Conservation (phyloP, 2,113 vertebrate species). For the Butorides virescens region DNA sequence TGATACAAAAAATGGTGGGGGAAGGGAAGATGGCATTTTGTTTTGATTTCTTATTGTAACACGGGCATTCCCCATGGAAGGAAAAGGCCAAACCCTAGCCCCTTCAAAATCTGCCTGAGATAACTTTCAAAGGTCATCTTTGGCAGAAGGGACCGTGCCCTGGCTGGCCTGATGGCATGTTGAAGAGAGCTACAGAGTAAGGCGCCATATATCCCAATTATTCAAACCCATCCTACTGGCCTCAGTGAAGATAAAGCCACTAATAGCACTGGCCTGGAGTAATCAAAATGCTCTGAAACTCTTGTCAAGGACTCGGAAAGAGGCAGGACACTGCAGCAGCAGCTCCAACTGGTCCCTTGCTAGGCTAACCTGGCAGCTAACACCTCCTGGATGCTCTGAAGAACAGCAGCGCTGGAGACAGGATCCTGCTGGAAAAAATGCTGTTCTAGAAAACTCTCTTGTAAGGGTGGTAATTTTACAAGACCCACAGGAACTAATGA, state of each 20-base stretch:
- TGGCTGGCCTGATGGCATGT: not conserved
- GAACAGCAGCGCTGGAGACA: not conserved
- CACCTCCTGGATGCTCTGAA: not conserved
- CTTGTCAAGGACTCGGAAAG: not conserved
- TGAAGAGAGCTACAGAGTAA: not conserved
- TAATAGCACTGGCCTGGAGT: not conserved
- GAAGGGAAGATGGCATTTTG: not conserved
- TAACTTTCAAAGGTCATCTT: not conserved
- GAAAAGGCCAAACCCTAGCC: not conserved
- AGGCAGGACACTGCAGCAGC: not conserved
- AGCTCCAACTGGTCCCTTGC: not conserved
- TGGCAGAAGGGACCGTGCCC: not conserved
- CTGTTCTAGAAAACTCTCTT: not conserved
- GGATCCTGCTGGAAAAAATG: not conserved
- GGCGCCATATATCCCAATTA: fast-evolving
- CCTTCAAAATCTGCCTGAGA: not conserved
- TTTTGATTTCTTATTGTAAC: conserved; percentile 1
- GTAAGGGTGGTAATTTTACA: not conserved
- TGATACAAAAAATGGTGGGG: not conserved
- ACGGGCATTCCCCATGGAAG: not conserved
- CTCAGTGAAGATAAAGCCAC: not conserved
- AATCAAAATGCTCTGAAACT: not conserved
- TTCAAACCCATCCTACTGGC: not conserved
- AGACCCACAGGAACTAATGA: not conserved
- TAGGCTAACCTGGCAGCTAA: not conserved